These are phyloP conservation scores for Geophilus truncorum DNA, from an alignment of 2,888 invertebrate species.

Conservation along the genomic window DNA sequence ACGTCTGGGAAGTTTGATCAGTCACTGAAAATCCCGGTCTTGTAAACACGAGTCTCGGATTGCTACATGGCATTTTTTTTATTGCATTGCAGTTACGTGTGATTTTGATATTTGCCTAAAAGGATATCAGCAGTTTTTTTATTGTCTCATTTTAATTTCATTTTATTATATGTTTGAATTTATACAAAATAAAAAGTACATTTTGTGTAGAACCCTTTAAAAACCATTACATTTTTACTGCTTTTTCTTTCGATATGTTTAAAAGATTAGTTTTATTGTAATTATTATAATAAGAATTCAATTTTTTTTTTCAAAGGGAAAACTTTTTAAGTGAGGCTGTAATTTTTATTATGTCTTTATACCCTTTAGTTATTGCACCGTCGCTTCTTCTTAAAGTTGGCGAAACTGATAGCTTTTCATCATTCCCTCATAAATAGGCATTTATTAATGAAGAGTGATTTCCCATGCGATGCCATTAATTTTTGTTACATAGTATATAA, in stretches of 20 bases:
- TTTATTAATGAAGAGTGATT: conserved; percentile 25
- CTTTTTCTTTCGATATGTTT: too few relatives aligned
- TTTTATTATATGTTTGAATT: too few relatives aligned
- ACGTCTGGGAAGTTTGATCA: not conserved
- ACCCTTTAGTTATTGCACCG: not conserved
- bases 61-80: not conserved
- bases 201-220: too few relatives aligned
- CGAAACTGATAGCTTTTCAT: conserved; percentile 17
- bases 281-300: not conserved
- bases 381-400: not conserved
- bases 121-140: not conserved
- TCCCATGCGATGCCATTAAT: conserved; percentile 20
- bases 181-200: too few relatives aligned
- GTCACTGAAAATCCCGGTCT: not conserved
- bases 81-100: not conserved
- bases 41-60: not conserved
- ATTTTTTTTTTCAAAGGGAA: not conserved
- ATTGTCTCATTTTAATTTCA: not conserved
- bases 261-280: not conserved
- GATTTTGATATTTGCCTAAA: too few relatives aligned
- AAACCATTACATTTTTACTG: too few relatives aligned
- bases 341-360: conserved; percentile 13
- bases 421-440: conserved; percentile 17
- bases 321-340: not conserved
- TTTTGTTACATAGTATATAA: conserved; percentile 20